Conservation (phyloP, 2,797 vertebrate species). For the Paedocypris micromegethes region DNA sequence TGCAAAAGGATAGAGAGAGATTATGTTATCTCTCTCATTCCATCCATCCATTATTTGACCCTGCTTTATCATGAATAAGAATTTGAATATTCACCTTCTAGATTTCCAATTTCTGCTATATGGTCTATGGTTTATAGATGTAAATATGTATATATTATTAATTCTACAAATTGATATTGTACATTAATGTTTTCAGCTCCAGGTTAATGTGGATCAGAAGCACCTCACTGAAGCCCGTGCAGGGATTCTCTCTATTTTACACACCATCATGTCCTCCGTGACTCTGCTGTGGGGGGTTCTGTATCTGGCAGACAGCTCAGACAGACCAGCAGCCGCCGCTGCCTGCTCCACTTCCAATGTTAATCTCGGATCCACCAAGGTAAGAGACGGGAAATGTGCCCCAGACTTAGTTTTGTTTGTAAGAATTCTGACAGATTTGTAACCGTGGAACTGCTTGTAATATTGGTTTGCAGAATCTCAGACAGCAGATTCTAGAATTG, state of each 20-base stretch:
- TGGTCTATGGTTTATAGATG: neutral
- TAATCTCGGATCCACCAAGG: conserved; percentile 97
- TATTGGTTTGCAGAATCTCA: conserved; percentile 75
- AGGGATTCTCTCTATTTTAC: conserved; percentile 92
- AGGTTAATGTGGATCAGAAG: conserved; percentile 92
- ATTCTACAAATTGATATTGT: no score
- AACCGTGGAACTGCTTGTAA: neutral
- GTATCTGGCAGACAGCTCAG: conserved; percentile 85
- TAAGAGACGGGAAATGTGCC: conserved; percentile 48
- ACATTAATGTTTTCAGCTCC: conserved; percentile 66
- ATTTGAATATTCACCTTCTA: no score
- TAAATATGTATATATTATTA: neutral
- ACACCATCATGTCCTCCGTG: conserved; percentile 97
- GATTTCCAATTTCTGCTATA: neutral
- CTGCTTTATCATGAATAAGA: no score
- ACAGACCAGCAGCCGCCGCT: conserved; percentile 77
- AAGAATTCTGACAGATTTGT: neutral
- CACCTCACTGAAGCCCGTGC: conserved; percentile 90
- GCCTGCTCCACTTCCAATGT: conserved; percentile 87
- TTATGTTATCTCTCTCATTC: no score
- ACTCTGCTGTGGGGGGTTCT: conserved; percentile 92
- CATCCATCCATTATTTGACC: no score
- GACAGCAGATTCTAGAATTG: conserved; percentile 94
- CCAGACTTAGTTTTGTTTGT: neutral
- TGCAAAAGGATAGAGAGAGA: no score